A percentile compares a stretch with the other conserved stretches of the same genome.
Conservation (phyloP, 2,888 invertebrate species). For the Heliconius aoede region DNA sequence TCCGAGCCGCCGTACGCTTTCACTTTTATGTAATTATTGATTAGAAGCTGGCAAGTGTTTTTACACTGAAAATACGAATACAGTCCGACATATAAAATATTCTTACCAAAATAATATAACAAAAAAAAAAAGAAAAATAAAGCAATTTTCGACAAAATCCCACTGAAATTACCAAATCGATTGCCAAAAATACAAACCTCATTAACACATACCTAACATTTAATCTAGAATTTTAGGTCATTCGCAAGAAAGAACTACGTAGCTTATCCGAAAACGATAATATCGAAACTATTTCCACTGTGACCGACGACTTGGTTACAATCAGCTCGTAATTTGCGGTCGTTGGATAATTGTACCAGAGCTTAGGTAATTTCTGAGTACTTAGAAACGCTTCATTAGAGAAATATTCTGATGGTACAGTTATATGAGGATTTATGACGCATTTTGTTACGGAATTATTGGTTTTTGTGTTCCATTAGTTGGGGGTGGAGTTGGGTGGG, state of each 20-base stretch:
- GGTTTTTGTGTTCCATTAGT: constrained; percentile 1
- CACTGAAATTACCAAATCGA: background rate
- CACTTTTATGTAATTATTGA: too few species aligned
- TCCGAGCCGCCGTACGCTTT: too few species aligned
- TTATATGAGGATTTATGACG: constrained; percentile 28
- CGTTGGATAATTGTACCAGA: constrained; percentile 46
- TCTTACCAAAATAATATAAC: too few species aligned
- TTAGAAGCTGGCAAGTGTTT: too few species aligned
- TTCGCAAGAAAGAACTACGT: constrained; percentile 1
- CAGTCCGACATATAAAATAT: too few species aligned
- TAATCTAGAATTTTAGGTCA: constrained; percentile 1
- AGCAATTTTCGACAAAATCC: background rate
- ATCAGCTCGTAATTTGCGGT: constrained; percentile 50
- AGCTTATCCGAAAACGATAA: constrained; percentile 17
- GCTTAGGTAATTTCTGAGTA: constrained; percentile 48
- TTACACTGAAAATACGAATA: too few species aligned
- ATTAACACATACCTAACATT: background rate
- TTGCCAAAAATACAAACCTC: background rate
- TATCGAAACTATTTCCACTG: constrained; percentile 24
- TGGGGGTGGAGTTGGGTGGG: too few species aligned
- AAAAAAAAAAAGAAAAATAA: too few species aligned
- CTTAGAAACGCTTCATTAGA: constrained; percentile 41
- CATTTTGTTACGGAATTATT: background rate
- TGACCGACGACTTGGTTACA: constrained; percentile 41
- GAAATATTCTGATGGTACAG: constrained; percentile 25